Base-by-base conservation (phyloP, 2,113 vertebrate species). In the Apistogramma diplotaenia region DNA sequence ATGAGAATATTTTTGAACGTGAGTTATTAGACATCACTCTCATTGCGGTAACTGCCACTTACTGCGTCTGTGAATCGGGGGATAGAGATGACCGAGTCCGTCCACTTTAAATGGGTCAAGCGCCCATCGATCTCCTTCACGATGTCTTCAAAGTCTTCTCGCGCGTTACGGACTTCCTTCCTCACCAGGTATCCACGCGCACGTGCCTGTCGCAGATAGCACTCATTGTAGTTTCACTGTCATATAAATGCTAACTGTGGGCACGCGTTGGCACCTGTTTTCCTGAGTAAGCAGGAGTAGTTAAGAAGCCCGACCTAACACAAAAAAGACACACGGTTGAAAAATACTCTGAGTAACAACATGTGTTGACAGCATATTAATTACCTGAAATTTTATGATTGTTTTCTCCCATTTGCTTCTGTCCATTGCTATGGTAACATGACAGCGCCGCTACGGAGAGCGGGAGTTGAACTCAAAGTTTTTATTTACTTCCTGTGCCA, bases 91-190 rank as follows among this genome's bases (percentile, higher is more conserved):
- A 89, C 8, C 5, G 16, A 27, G 1, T 92, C 89, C 10, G 21
- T 92, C 97, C 97, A 99, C 13, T 61, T 58, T 81, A 98, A 86
- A 51, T 75, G 86, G 6, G 33, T 74, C 89, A 95, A 65, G 15
- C 87, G 88, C 3, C 97, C 97, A 37, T 99, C 97, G 5, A 98
- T 93, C 74, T 98, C 96, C 59, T 13, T 93, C 57, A 98, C 96
- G 56, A 94, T 83, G 8, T 92, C 92, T 85, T 97, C 96, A 89
- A 97, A 99, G 19, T 97, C 96, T 4, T 79, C 77, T 35, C 79
- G 93, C 15, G 96, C 91, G 29, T 75, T 79, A 27, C 56, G 78
- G 7, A 99, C 79, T 6, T 93, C 94, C 35, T 70, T 88, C 85
- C 97, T 94, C 76, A 95, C 76, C 83, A 97, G 87, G 81, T 92